Percentiles rank a stretch among this genome's conserved stretches.
Conservation (phyloP, 2,888 invertebrate species). For the Nephrocerus scutellatus region DNA sequence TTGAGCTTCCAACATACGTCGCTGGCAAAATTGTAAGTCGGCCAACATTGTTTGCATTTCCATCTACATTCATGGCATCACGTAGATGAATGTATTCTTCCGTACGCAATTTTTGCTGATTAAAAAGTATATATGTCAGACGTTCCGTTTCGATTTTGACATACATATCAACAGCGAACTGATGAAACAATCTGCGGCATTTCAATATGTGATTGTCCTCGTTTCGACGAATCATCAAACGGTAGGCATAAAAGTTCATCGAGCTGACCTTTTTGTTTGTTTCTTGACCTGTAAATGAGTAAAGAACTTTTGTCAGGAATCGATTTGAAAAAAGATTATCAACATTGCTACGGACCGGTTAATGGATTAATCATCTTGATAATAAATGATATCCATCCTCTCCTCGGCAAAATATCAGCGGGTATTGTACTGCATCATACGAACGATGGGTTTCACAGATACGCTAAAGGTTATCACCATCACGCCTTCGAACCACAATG, state of each 20-base stretch:
- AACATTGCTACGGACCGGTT: no score
- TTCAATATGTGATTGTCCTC: slow-evolving; percentile 15
- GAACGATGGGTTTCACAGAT: slow-evolving; percentile 28
- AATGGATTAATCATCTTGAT: slow-evolving; percentile 11
- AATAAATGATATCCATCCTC: slow-evolving; percentile 20
- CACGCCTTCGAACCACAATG: slow-evolving; percentile 28
- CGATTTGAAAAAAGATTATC: no score
- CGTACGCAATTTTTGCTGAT: slow-evolving; percentile 29
- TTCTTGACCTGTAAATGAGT: slow-evolving; percentile 1
- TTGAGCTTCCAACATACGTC: slow-evolving; percentile 10
- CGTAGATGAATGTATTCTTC: slow-evolving; percentile 35
- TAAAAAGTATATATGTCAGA: slow-evolving; percentile 28
- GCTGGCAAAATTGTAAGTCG: slow-evolving; percentile 11
- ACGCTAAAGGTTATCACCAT: slow-evolving; percentile 21
- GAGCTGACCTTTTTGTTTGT: slow-evolving; percentile 10
- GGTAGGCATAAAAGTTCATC: slow-evolving; percentile 15
- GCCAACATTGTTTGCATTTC: slow-evolving; percentile 11
- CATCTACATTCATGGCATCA: slow-evolving; percentile 38
- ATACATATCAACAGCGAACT: slow-evolving; percentile 36
- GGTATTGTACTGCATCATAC: slow-evolving; percentile 12
- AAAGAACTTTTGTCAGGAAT: no score
- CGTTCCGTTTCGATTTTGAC: slow-evolving; percentile 34
- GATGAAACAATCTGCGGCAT: slow-evolving; percentile 28
- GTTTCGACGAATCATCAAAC: slow-evolving; percentile 12
- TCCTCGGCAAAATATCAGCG: slow-evolving; percentile 15